These are phyloP conservation scores for Cheirogaleus medius DNA, from an alignment of 2,113 vertebrate genomes.

Conservation along the genomic window DNA sequence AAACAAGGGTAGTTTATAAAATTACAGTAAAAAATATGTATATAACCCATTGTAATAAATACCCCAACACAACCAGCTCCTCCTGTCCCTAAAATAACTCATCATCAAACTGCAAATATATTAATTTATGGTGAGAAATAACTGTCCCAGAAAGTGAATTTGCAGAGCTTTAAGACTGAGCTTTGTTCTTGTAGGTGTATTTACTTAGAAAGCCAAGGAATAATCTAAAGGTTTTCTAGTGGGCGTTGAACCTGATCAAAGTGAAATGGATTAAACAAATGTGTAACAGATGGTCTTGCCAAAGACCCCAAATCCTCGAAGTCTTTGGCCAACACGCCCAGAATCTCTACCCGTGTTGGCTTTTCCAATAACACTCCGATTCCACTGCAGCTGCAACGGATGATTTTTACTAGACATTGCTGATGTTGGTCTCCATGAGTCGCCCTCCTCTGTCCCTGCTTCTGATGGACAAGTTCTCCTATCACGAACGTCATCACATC, in stretches of 20 bases:
- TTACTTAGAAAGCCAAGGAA: conserved; percentile 33
- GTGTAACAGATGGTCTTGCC: not conserved
- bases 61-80: not conserved
- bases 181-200: not conserved
- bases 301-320: not conserved
- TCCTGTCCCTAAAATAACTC: not conserved
- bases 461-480: not conserved
- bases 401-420: not conserved
- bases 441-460: not conserved
- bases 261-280: not conserved
- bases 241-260: not conserved
- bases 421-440: not conserved
- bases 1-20: not conserved
- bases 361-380: not conserved
- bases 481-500: not conserved
- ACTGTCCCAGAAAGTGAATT: not conserved
- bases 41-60: not conserved
- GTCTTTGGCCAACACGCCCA: not conserved
- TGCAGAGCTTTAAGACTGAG: not conserved
- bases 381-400: not conserved
- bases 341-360: not conserved
- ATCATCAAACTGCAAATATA: not conserved
- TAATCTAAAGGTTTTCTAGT: conserved; percentile 15
- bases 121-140: not conserved
- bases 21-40: not conserved